Percentiles rank a stretch among this genome's conserved stretches.
Conservation (phyloP, 2,113 vertebrate species). For the Boulengeromyrus knoepffleri region DNA sequence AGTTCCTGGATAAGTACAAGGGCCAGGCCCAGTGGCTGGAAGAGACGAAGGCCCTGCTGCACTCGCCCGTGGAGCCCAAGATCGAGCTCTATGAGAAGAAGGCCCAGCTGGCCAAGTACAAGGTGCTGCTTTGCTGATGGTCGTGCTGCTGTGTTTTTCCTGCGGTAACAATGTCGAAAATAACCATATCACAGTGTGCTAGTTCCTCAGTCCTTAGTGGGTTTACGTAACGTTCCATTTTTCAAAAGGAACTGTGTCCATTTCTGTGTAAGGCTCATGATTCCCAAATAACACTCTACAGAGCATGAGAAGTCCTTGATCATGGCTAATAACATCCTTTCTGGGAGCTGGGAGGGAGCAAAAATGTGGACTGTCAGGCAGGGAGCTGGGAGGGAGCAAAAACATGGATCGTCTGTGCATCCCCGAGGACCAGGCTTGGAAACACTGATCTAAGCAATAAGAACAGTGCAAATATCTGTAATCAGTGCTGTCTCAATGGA, state of each 20-base stretch:
- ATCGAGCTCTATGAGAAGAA: constrained; percentile 90
- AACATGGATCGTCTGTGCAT: background rate
- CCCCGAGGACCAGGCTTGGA: background rate
- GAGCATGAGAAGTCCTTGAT: background rate
- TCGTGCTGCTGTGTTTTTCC: background rate
- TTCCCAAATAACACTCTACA: background rate
- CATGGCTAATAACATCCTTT: background rate
- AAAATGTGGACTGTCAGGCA: background rate
- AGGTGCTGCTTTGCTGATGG: constrained; percentile 62
- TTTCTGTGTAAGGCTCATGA: background rate
- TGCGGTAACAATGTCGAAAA: background rate
- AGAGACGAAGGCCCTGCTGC: constrained; percentile 70
- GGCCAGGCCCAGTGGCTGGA: constrained; percentile 74
- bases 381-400: background rate
- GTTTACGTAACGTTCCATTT: background rate
- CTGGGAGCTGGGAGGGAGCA: background rate
- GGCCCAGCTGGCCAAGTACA: constrained; percentile 88
- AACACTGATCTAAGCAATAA: background rate
- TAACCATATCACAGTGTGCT: background rate
- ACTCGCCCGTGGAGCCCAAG: constrained; percentile 74
- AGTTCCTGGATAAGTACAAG: constrained; percentile 87
- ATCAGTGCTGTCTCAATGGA: background rate
- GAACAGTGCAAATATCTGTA: background rate
- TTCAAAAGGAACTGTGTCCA: background rate
- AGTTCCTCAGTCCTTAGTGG: background rate